Evolutionary conservation across 2,797 vertebrate species (phyloP), one percentile per base, ranked within the genome.

Genomic region (Pantherophis alleghaniensis): DNA sequence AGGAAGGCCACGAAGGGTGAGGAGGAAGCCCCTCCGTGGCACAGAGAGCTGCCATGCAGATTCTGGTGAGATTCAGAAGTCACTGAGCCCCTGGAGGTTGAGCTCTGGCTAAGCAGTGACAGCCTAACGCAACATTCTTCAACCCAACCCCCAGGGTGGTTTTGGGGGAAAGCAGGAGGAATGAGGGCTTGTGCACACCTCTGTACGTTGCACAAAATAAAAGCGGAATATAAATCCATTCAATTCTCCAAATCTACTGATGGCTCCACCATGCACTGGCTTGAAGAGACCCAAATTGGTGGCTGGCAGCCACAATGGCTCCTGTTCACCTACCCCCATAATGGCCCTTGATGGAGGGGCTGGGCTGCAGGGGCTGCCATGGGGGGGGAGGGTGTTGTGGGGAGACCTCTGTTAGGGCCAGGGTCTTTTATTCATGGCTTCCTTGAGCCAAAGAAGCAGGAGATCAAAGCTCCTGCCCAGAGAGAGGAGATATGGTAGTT

Each of bases 321-420:
- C 32, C 32, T 74, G 16, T 3, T 32, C 66, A 7, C 66, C n/a
- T 16, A 7, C n/a, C 16, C 69, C 69, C 69, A 37, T 9, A 18
- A 37, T 18, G 69, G 32, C 16, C 32, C 14, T 74, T 9, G 69
- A 9, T 9, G 69, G 16, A 32, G 69, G 69, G 69, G 69, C 69
- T 74, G 69, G 69, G 32, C 16, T 20, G 32, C 32, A 20, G 69
- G 69, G 16, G n/a, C n/a, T 74, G 7, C 2, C 10, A 28, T 10
- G 22, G 59, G 24, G 3, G 12, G 11, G 16, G 32, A 0, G 55
- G 0, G 28, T 7, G 7, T 12, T 22, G 9, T 2, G 59, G 18
- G 6, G 20, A 60, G 59, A 60, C 59, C 20, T 60, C 59, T 60
- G 59, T 60, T 9, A n/a, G 53, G 28, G 12, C 4, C 28, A n/a